A percentile compares a stretch with the other conserved stretches of the same genome.
Conservation (phyloP, 2,113 vertebrate species). For the Pelvicachromis taeniatus region DNA sequence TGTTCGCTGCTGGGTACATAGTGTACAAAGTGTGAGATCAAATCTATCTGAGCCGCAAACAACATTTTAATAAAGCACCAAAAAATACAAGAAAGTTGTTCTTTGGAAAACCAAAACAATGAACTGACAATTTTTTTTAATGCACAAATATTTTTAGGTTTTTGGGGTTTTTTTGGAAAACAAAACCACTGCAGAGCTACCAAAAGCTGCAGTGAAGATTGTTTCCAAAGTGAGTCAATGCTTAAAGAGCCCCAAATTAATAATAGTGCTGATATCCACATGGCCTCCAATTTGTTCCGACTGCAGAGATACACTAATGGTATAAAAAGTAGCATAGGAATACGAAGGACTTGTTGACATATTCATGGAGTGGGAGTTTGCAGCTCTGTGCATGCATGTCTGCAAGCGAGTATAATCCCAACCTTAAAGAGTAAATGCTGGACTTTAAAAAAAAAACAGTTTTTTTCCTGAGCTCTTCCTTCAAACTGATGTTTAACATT, state of each 20-base stretch:
- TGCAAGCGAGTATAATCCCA: neutral
- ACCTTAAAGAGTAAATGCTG: neutral
- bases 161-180: rapidly evolving
- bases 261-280: neutral
- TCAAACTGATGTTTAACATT: neutral
- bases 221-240: neutral
- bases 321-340: neutral
- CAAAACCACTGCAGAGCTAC: neutral
- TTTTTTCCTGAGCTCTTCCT: neutral
- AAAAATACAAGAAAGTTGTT: neutral
- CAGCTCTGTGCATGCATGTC: neutral
- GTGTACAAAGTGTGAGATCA: neutral
- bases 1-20: neutral
- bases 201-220: neutral
- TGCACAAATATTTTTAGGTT: neutral
- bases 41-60: neutral
- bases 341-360: neutral
- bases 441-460: neutral
- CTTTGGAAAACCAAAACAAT: neutral
- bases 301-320: neutral
- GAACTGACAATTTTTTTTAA: neutral
- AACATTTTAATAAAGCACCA: neutral
- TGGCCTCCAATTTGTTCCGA: neutral
- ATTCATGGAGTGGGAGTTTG: neutral
- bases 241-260: neutral